Base-by-base conservation (phyloP, 2,888 invertebrate genomes). In the Galerucella calmariensis region DNA sequence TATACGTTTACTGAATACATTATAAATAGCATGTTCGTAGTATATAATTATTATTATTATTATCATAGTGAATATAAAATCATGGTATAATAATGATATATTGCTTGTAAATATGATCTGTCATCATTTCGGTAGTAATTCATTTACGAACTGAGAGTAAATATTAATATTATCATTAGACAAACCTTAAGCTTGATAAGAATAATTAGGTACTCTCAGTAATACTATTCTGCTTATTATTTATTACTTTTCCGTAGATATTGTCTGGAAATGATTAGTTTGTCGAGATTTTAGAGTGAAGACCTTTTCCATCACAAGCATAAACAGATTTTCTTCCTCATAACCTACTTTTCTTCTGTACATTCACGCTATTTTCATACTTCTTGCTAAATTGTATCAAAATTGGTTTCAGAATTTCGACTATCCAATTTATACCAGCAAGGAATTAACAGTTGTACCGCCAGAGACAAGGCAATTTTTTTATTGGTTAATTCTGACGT, bases 401-500 rank as follows among this genome's bases (percentile, higher is more conserved):
- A 48, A 12, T 16, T 56, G 16, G 24, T 73, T 73, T 51, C 56
- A 74, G 74, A 24, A 67, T 51, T 20, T 20, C n/a, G 59, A 46
- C 58, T 69, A 65, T 27, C 69, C 56, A n/a, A 35, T 65, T 48
- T 14, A 10, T 16, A 70, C 66, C 11, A 70, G 61, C 53, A 16
- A 10, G 2, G 10, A 46, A n/a, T 67, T 74, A 3, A 61, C 66
- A 24, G 71, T 73, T 24, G 56, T 76, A 59, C 76, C 77, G n/a
- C 68, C 74, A 56, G 69, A 67, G 24, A 77, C 77, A 53, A 76
- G 75, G 58, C 48, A 68, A 10, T 14, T 79, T 6, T 80, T 79
- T 71, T 80, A 79, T 67, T 81, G 79, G 79, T n/a, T 78, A 10
- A 79, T 81, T 59, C 46, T 81, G 24, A 63, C 72, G 3, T 78